These are phyloP conservation scores for Phoxinus dragarum DNA, from an alignment of 2,797 vertebrate species.

Conservation along the genomic window DNA sequence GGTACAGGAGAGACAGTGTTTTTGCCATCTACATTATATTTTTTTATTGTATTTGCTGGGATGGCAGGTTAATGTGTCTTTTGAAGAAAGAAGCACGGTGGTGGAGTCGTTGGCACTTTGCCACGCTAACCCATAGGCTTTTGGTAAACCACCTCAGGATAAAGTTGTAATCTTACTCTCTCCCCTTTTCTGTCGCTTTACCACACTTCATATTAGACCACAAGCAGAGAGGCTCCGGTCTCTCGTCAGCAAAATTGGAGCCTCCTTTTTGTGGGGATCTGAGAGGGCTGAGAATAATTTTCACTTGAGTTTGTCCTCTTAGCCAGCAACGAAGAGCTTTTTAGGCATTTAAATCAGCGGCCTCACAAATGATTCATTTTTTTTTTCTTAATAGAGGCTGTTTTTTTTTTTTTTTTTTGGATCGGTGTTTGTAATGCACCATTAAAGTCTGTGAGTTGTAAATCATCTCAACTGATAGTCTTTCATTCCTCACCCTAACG, in stretches of 20 bases:
- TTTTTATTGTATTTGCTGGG: neutral
- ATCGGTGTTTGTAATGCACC: neutral
- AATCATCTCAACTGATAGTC: slow-evolving; percentile 39
- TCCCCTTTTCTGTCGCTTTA: neutral
- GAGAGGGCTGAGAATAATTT: slow-evolving; percentile 29
- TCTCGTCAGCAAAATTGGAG: slow-evolving; percentile 40
- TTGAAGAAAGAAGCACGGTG: slow-evolving; percentile 9
- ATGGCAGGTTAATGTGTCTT: slow-evolving; percentile 21
- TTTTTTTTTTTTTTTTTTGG: neutral
- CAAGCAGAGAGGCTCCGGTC: slow-evolving; percentile 23
- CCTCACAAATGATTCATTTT: slow-evolving; percentile 2
- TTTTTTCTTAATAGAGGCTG: slow-evolving; percentile 26
- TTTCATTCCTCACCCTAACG: slow-evolving; percentile 40
- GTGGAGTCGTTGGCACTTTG: neutral
- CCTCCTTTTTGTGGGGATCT: slow-evolving; percentile 15
- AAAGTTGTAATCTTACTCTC: slow-evolving; percentile 24
- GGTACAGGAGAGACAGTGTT: neutral
- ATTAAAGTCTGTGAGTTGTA: slow-evolving; percentile 36
- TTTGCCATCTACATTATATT: slow-evolving; percentile 11
- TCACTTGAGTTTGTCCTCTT: slow-evolving; percentile 26
- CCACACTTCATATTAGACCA: slow-evolving; percentile 29
- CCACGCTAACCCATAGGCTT: slow-evolving; percentile 18
- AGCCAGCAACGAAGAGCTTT: slow-evolving; percentile 23
- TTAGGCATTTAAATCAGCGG: slow-evolving; percentile 38
- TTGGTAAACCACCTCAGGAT: slow-evolving; percentile 26